Base-by-base conservation (phyloP, 2,797 vertebrate species). In the Lagothrix lagotricha region DNA sequence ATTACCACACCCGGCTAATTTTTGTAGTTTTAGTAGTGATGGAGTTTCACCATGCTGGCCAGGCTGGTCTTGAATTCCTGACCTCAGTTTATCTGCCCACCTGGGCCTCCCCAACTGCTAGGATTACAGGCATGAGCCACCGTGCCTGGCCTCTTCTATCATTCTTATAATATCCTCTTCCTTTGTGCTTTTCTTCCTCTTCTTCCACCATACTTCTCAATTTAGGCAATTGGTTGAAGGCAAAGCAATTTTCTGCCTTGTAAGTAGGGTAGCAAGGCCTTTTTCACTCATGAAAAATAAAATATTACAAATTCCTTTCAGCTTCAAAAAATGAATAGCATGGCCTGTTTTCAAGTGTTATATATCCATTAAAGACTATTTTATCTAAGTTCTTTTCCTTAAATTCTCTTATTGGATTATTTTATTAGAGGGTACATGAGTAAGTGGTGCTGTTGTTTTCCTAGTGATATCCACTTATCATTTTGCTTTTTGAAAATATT, bases 221-320 rank as follows among this genome's bases (percentile, higher is more conserved):
- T 73, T 67, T 50, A 48, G 28, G 13, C 17, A 84, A 17, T 5
- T 73, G 5, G 5, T n/a, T 84, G 57, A 70, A 84, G 2, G 26
- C 73, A 93, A 72, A 48, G 22, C 39, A 87, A 15, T 48, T 7
- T 19, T 15, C 58, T 22, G 13, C 26, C 4, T 87, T 39, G 5
- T 81, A 52, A 57, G 28, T 83, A 79, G 10, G 28, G 22, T 73
- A 88, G 17, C 0, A 5, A 91, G 61, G 46, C 10, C 3, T 44
- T 88, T 88, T 54, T 83, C 39, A 93, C 4, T 91, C 15, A 76
- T 39, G 44, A 93, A 75, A 30, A 91, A 80, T 70, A 79, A 88
- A 92, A 61, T 87, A 72, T 92, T 89, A 79, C 24, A 80, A 93
- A 95, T 86, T 70, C 48, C 19, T 88, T 87, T 76, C 15, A 87